These are phyloP conservation scores for Odocoileus hemionus DNA, from an alignment of 2,113 vertebrate genomes.

Conservation along the genomic window DNA sequence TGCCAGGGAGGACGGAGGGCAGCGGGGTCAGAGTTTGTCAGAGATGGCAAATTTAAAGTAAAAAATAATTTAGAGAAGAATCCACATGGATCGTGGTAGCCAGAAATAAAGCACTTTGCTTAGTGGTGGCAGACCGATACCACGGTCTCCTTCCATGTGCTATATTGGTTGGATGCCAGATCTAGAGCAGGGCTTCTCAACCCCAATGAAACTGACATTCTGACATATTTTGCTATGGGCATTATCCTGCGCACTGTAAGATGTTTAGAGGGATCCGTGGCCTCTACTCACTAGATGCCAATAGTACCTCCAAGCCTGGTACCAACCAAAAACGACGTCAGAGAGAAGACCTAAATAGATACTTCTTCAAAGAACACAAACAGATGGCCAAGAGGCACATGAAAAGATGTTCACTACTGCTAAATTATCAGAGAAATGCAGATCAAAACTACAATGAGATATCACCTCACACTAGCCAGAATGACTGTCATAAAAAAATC, in stretches of 20 bases:
- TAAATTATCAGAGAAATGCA: not conserved
- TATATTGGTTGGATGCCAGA: not conserved
- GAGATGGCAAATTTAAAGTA: not conserved
- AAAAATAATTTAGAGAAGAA: not conserved
- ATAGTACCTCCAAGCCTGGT: not conserved
- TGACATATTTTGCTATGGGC: not conserved
- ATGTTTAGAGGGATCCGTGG: not conserved
- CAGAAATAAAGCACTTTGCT: not conserved
- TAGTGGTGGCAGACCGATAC: not conserved
- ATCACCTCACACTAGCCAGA: not conserved
- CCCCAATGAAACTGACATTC: not conserved
- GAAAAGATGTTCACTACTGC: not conserved
- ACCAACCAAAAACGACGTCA: not conserved
- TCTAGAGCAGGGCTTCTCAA: not conserved
- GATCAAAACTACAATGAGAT: not conserved
- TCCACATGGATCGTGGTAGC: not conserved
- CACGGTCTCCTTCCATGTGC: not conserved
- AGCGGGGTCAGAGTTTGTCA: not conserved
- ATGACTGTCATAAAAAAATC: not conserved
- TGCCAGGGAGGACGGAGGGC: not conserved
- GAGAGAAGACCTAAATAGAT: not conserved
- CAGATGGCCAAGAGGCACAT: not conserved
- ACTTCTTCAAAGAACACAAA: not conserved
- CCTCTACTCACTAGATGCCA: not conserved
- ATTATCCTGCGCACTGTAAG: not conserved